Evolutionary conservation across 2,888 invertebrate genomes (phyloP).

Genomic region (Noctuana brunneofusca): DNA sequence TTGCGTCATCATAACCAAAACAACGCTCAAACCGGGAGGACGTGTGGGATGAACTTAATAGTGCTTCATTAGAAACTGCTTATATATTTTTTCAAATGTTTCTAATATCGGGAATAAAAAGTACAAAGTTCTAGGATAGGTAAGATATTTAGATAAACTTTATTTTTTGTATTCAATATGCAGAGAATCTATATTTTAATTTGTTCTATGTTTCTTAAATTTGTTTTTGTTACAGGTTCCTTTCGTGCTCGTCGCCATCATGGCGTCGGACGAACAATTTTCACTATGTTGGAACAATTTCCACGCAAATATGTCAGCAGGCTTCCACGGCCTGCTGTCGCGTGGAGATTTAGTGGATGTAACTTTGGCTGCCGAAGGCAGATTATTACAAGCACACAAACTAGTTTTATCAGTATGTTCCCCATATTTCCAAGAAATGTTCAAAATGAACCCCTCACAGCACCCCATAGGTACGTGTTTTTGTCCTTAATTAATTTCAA

Average conservation of each 20-base stretch:
- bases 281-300: constrained; percentile 90
- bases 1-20: constrained; percentile 77
- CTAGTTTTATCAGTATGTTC: constrained; percentile 88
- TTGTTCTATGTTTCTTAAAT: not conserved
- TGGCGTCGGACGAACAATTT: constrained; percentile 89
- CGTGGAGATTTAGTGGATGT: constrained; percentile 88
- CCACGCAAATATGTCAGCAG: constrained; percentile 87
- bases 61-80: constrained; percentile 61
- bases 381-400: constrained; percentile 87
- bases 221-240: constrained; percentile 58
- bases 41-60: constrained; percentile 66
- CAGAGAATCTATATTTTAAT: not conserved
- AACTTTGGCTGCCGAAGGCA: constrained; percentile 87
- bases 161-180: not conserved
- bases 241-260: constrained; percentile 77
- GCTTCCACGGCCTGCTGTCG: constrained; percentile 87
- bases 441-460: constrained; percentile 87
- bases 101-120: constrained; percentile 75
- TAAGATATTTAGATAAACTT: constrained; percentile 42
- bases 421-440: constrained; percentile 88
- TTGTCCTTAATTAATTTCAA: not conserved
- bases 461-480: constrained; percentile 84
- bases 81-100: constrained; percentile 73
- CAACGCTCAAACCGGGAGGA: constrained; percentile 74
- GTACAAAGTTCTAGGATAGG: constrained; percentile 80